Base-by-base conservation (phyloP, 2,113 vertebrate species). In the Numida meleagris region DNA sequence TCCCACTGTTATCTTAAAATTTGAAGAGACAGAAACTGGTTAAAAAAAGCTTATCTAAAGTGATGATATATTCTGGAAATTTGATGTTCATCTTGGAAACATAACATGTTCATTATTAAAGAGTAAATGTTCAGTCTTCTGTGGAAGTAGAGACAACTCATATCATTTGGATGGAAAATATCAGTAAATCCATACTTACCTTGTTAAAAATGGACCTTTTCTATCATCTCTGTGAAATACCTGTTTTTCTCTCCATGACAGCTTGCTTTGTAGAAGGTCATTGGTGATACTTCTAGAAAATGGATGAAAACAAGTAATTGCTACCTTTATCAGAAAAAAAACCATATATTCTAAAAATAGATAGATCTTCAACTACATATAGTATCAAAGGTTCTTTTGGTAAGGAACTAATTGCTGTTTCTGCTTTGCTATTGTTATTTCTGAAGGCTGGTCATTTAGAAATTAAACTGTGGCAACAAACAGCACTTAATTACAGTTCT, bases 181-280 rank as follows among this genome's bases (percentile, higher is more conserved):
- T 83, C 80, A 93, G 95, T 95, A 93, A 94, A 87, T 86, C 62
- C 23, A 45, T 46, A 3, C 80, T 45, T 62, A 27, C 29, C 36
- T 94, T 89, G 50, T 34, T 20, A 91, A 92, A 96, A 95, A 72
- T 29, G 34, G 31, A 25, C 79, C 38, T 59, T 79, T 89, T 85
- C 81, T 95, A 21, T 90, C 76, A 91, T 76, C 36, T 86, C 46
- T 92, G 34, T 45, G 80, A 78, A 93, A 77, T 84, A 75, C 10
- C n/a, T 34, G 21, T 34, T 95, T 86, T 90, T 55, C 90, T 96
- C 96, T 78, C 86, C 10, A 11, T 96, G 77, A 88, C 86, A 96
- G 17, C 63, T 80, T 83, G 48, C 89, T 86, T 96, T 88, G 63
- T 80, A 78, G 68, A 57, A 73, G 61, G 87, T 78, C 79, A 61